A percentile compares a stretch with the other conserved stretches of the same genome.
phyloP scores from a whole-genome alignment of 2,888 invertebrate species.

The Monoplex corrugatus region DNA sequence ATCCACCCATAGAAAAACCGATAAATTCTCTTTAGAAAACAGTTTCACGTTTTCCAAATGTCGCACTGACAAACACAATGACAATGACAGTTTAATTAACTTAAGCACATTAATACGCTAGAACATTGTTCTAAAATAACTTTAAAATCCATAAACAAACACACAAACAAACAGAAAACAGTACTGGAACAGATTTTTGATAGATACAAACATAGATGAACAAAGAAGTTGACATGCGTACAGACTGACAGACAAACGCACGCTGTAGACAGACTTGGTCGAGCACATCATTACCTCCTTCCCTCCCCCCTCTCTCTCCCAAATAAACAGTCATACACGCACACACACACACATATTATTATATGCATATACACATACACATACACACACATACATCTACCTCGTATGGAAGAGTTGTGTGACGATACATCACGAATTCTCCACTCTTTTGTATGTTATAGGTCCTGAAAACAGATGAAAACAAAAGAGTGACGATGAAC shows the following conservation, averaged over 20 bases:
- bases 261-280: too few relatives aligned
- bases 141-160: background rate
- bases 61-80: too few relatives aligned
- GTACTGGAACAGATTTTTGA: too few relatives aligned
- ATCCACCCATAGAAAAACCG: too few relatives aligned
- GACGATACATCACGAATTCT: slow-evolving; percentile 61
- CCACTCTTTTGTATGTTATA: slow-evolving; percentile 54
- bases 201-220: too few relatives aligned
- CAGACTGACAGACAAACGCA: background rate
- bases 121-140: too few relatives aligned
- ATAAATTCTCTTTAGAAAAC: too few relatives aligned
- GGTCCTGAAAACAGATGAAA: slow-evolving; percentile 45
- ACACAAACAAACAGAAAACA: background rate
- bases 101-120: too few relatives aligned
- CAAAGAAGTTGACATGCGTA: too few relatives aligned
- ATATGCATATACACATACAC: background rate
- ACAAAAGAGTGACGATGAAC: background rate
- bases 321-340: background rate
- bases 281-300: too few relatives aligned
- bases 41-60: too few relatives aligned
- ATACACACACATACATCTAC: slow-evolving; percentile 48
- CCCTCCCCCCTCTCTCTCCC: background rate
- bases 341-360: slow-evolving; percentile 4
- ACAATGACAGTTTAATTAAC: too few relatives aligned
- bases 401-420: slow-evolving; percentile 57